Evolutionary conservation across 1,140 invertebrate genomes (phyloP).

Genomic region (Nasonia giraulti): DNA sequence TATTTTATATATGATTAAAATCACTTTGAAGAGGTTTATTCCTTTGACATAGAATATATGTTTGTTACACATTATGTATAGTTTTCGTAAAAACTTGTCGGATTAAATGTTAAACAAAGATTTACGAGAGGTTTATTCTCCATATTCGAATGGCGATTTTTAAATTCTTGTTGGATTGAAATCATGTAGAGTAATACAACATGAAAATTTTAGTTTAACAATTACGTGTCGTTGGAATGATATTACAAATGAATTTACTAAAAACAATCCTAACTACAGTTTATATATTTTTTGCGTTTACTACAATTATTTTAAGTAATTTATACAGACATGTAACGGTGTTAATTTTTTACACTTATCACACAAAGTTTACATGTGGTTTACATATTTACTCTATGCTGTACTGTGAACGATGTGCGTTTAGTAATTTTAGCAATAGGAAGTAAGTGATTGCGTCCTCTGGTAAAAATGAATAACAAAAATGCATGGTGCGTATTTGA

Average conservation of each 20-base stretch:
- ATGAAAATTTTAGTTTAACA: slow-evolving; percentile 54
- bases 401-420: neutral
- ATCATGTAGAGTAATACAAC: slow-evolving; percentile 12
- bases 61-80: slow-evolving; percentile 18
- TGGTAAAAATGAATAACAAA: slow-evolving; percentile 24
- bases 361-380: neutral
- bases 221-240: slow-evolving; percentile 20
- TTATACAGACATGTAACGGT: neutral
- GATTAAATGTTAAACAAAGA: neutral
- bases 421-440: neutral
- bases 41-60: slow-evolving; percentile 30
- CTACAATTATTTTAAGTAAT: slow-evolving; percentile 13
- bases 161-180: neutral
- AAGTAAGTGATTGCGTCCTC: slow-evolving; percentile 2
- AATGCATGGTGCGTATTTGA: slow-evolving; percentile 10
- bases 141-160: neutral
- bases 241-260: slow-evolving; percentile 1
- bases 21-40: slow-evolving; percentile 37
- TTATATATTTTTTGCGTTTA: slow-evolving; percentile 1
- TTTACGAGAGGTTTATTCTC: neutral
- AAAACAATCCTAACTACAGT: neutral
- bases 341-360: neutral
- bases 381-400: neutral
- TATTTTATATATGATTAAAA: slow-evolving; percentile 33
- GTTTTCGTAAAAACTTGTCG: neutral